A percentile compares a stretch with the other conserved stretches of the same genome.
Evolutionary conservation across 2,797 vertebrate genomes (phyloP).

Genomic region (Squalus acanthias): DNA sequence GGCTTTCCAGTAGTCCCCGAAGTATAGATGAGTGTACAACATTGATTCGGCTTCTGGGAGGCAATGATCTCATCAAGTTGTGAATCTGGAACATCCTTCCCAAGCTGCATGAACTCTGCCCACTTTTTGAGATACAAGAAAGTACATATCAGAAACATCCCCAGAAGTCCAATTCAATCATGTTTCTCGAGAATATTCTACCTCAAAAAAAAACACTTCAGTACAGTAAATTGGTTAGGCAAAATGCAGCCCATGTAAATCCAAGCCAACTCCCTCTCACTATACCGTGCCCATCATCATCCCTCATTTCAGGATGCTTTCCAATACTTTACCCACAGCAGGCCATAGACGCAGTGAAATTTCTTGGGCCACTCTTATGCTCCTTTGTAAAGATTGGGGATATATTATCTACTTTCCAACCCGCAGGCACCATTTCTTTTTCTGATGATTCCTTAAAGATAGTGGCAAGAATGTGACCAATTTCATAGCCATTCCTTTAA

Average conservation of each 20-base stretch:
- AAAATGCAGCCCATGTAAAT: not conserved
- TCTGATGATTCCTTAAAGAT: not conserved
- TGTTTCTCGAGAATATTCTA: not conserved
- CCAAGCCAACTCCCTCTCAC: not conserved
- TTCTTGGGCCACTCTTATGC: not conserved
- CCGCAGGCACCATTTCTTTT: not conserved
- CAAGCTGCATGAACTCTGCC: conserved; percentile 78
- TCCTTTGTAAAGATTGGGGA: too few relatives aligned
- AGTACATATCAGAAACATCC: not conserved
- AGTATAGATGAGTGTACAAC: conserved; percentile 85
- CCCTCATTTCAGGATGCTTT: not conserved
- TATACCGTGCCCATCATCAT: not conserved
- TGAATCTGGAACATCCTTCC: conserved; percentile 55
- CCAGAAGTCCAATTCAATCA: not conserved
- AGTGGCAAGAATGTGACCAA: not conserved
- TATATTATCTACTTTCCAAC: not conserved
- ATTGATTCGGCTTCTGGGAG: conserved; percentile 81
- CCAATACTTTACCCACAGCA: not conserved
- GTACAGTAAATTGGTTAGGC: not conserved
- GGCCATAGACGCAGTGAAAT: not conserved
- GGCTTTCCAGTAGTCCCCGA: conserved; percentile 82
- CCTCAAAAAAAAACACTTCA: not conserved
- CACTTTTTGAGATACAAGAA: conserved; percentile 59
- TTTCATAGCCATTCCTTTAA: not conserved
- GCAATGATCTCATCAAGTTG: conserved; percentile 62